Evolutionary conservation across 2,888 invertebrate species (phyloP).

Genomic region (Augiades crinisus): DNA sequence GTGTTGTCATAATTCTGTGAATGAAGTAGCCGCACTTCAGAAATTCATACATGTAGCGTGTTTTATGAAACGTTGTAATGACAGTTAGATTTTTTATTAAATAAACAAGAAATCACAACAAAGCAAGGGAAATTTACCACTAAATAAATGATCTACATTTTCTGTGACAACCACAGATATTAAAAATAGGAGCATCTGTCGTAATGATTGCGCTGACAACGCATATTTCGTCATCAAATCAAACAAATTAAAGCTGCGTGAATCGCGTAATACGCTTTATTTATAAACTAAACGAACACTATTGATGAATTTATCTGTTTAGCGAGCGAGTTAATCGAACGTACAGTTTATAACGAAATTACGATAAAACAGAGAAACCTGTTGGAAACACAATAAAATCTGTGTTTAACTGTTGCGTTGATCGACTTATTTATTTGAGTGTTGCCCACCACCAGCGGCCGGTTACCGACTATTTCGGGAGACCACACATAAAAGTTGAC

Average conservation of each 20-base stretch:
- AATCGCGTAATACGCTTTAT: conserved; percentile 13
- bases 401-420: conserved; percentile 52
- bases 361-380: conserved; percentile 64
- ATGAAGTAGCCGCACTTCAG: too few species aligned
- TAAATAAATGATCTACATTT: too few species aligned
- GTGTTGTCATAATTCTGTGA: too few species aligned
- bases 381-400: conserved; percentile 68
- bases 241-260: not conserved
- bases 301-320: conserved; percentile 77
- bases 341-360: conserved; percentile 44
- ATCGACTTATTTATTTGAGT: conserved; percentile 73
- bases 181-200: too few species aligned
- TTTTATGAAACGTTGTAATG: too few species aligned
- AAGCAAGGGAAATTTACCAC: too few species aligned
- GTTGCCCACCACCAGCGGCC: conserved; percentile 51
- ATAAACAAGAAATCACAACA: too few species aligned
- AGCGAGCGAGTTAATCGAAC: conserved; percentile 52
- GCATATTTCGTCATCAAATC: too few species aligned
- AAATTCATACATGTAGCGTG: too few species aligned
- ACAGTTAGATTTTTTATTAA: too few species aligned
- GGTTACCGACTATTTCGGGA: conserved; percentile 42
- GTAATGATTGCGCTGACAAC: too few species aligned
- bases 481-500: conserved; percentile 66
- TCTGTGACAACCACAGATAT: too few species aligned
- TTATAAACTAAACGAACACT: conserved; percentile 40